Base-by-base conservation (phyloP, 2,797 vertebrate species). In the Denticeps clupeoides region DNA sequence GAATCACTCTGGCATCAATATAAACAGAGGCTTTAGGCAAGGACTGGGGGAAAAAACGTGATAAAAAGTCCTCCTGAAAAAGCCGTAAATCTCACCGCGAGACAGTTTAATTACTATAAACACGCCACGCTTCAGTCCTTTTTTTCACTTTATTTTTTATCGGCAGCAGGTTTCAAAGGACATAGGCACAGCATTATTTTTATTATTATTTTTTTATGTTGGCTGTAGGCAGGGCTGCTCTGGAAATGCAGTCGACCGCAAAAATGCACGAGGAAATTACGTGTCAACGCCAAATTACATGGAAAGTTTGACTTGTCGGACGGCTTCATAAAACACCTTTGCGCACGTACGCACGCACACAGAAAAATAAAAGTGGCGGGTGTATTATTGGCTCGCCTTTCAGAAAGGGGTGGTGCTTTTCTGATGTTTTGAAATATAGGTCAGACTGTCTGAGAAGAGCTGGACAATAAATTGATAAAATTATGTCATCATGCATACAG, bases 81-180 rank as follows among this genome's bases (percentile, higher is more conserved):
- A 26, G 33, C 73, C 73, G 77, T 86, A 80, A 83, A 82, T 85
- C 82, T 84, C 58, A 32, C 33, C 3, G 12, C 15, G 18, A 70
- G 82, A 84, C 82, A 83, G 60, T 53, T 63, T 81, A 84, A 87
- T 86, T 81, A 84, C 74, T 60, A 79, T 77, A 82, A 87, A 84
- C 80, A 82, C 53, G 71, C 49, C 27, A 53, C 69, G 72, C 70
- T 64, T 64, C 40, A 13, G 54, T 62, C 56, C 72, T 62, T 64
- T 73, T 38, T 62, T 49, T 62, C 71, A 47, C 42, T 65, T 60
- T 64, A 66, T 62, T 65, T 68, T 64, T 42, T 64, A 80, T 73
- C 63, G 72, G 70, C 70, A 71, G 71, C 70, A 70, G 58, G 58
- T 28, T 74, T 67, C 67, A 69, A 74, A 64, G 73, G 72, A 67